phyloP scores from a whole-genome alignment of 1,140 invertebrate genomes.

The Thalassaphorura encarpata region DNA sequence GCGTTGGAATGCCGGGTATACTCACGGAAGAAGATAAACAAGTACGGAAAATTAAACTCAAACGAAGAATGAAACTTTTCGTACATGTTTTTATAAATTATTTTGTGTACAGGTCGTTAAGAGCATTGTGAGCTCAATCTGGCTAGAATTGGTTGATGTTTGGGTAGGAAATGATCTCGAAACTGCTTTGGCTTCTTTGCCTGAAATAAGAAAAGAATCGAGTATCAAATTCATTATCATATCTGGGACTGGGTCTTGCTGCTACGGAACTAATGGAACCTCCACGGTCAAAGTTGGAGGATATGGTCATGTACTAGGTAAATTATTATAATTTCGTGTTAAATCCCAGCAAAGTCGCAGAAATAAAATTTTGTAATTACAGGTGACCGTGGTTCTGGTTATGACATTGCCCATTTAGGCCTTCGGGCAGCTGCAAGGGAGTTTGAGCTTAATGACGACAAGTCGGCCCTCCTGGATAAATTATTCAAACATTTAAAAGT shows the following conservation, averaged over 20 bases:
- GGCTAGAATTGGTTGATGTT: background rate
- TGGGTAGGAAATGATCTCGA: background rate
- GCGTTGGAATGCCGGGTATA: background rate
- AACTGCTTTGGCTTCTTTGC: background rate
- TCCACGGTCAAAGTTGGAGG: background rate
- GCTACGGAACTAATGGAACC: background rate
- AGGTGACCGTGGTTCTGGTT: background rate
- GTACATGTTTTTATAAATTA: too few relatives aligned
- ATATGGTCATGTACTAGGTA: background rate
- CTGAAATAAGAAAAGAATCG: background rate
- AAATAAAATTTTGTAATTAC: too few relatives aligned
- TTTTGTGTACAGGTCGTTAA: background rate
- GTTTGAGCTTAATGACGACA: background rate
- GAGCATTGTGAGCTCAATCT: background rate
- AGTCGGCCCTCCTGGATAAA: background rate
- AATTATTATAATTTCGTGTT: too few relatives aligned
- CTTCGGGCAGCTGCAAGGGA: background rate
- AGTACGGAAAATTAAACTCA: too few relatives aligned
- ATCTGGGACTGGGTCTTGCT: background rate
- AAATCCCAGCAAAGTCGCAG: too few relatives aligned
- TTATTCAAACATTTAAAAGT: conserved; percentile 10
- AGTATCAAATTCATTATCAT: background rate
- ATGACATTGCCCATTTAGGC: background rate
- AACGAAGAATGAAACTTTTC: too few relatives aligned
- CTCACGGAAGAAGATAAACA: too few relatives aligned